Conservation (phyloP, 2,888 invertebrate genomes). For the Lampropteryx suffumata region DNA sequence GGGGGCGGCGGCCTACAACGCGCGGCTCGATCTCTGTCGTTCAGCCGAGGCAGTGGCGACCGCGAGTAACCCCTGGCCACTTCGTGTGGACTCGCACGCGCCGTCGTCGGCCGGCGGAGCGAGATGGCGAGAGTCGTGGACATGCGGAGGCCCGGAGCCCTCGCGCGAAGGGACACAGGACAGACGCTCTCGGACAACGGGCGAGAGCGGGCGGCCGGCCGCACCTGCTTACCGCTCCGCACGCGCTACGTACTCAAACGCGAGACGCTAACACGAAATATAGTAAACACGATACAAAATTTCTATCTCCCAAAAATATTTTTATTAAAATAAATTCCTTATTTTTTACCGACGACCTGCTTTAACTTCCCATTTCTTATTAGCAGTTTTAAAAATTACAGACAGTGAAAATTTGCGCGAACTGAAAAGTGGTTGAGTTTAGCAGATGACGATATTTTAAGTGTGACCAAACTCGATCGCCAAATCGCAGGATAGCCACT, state of each 20-base stretch:
- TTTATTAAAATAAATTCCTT: constrained; percentile 36
- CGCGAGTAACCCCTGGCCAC: constrained; percentile 83
- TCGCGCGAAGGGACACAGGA: constrained; percentile 82
- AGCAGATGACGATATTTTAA: constrained; percentile 51
- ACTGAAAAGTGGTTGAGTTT: constrained; percentile 69
- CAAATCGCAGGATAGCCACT: constrained; percentile 70
- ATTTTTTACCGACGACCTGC: constrained; percentile 1
- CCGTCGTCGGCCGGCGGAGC: constrained; percentile 76
- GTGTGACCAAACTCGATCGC: constrained; percentile 58
- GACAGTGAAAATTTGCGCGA: constrained; percentile 58
- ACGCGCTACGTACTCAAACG: constrained; percentile 73
- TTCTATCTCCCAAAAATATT: constrained; percentile 43
- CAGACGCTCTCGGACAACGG: constrained; percentile 84
- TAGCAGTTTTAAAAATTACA: constrained; percentile 35
- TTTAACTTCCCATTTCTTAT: constrained; percentile 38
- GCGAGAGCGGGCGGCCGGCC: constrained; percentile 82
- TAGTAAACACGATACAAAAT: constrained; percentile 62
- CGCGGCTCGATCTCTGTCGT: constrained; percentile 67
- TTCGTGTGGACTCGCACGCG: constrained; percentile 81
- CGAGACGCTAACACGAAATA: constrained; percentile 57
- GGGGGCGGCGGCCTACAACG: constrained; percentile 45
- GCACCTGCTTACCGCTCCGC: constrained; percentile 74
- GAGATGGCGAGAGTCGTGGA: constrained; percentile 76
- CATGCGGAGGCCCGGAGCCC: constrained; percentile 78
- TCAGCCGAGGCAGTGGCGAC: constrained; percentile 76